Conservation (phyloP, 2,797 vertebrate species). For the Pachyuromys duprasi region DNA sequence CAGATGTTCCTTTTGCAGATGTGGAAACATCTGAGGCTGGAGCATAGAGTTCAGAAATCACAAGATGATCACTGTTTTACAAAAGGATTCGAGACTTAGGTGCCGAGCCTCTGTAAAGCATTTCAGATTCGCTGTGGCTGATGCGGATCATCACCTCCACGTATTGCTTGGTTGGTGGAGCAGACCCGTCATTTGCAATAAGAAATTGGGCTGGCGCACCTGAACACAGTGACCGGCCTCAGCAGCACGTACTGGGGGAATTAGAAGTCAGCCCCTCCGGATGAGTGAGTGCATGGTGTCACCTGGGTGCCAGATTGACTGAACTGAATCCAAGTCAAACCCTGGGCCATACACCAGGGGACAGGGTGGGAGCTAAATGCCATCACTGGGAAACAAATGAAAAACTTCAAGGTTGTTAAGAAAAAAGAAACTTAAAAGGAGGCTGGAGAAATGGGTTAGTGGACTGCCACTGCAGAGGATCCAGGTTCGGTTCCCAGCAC, state of each 20-base stretch:
- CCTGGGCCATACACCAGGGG: not conserved
- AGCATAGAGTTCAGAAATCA: not conserved
- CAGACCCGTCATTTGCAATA: not conserved
- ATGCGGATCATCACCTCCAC: not conserved
- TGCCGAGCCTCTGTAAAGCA: not conserved
- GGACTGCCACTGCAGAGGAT: not conserved
- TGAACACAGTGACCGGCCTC: fast-evolving
- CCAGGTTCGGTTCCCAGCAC: not conserved
- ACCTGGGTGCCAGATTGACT: not conserved
- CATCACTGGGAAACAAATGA: not conserved
- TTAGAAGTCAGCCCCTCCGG: not conserved
- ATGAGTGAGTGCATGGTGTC: not conserved
- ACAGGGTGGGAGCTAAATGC: not conserved
- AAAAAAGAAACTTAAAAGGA: not conserved
- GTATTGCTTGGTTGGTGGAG: not conserved
- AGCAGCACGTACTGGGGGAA: not conserved
- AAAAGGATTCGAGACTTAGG: not conserved
- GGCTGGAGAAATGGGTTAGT: not conserved
- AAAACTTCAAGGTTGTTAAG: not conserved
- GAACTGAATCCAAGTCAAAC: not conserved
- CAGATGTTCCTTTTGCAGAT: not conserved
- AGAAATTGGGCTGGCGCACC: not conserved
- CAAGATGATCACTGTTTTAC: not conserved
- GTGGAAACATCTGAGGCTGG: not conserved
- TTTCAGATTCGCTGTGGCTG: not conserved